A percentile compares a stretch with the other conserved stretches of the same genome.
Evolutionary conservation across 2,888 invertebrate genomes (phyloP).

Genomic region (Hypena proboscidalis): DNA sequence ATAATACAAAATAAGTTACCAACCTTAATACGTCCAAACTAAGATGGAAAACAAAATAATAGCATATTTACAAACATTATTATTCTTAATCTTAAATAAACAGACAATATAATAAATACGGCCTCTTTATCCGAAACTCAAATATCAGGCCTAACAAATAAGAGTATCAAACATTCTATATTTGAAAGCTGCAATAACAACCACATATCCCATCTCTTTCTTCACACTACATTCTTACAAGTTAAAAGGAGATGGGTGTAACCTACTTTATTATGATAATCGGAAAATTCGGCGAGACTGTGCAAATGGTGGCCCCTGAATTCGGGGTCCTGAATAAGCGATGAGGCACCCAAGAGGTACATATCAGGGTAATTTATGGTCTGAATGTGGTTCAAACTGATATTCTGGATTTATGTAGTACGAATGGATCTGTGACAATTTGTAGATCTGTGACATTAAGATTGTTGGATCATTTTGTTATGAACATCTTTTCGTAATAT

Average conservation of each 20-base stretch:
- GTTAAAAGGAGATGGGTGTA: constrained; percentile 44
- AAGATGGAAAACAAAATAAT: not conserved
- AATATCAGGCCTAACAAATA: constrained; percentile 31
- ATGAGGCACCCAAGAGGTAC: constrained; percentile 61
- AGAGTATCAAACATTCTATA: constrained; percentile 36
- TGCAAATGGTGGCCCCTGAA: constrained; percentile 54
- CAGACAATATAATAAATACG: not conserved
- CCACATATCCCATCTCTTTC: constrained; percentile 9
- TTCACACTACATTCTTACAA: not conserved
- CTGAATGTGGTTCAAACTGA: constrained; percentile 42
- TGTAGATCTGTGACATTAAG: constrained; percentile 20
- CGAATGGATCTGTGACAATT: constrained; percentile 30
- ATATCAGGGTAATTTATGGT: constrained; percentile 59
- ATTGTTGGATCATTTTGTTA: no score
- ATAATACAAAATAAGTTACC: no score
- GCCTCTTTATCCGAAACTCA: constrained; percentile 17
- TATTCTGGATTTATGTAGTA: constrained; percentile 40
- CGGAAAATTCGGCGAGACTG: constrained; percentile 71
- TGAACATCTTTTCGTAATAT: no score
- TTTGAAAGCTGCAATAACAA: constrained; percentile 38
- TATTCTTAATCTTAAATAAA: no score
- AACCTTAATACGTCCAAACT: no score
- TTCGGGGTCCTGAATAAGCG: constrained; percentile 68
- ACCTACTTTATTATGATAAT: constrained; percentile 79
- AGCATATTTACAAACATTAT: no score